Evolutionary conservation across 2,888 invertebrate genomes (phyloP).

Genomic region (Bombyx huttoni): DNA sequence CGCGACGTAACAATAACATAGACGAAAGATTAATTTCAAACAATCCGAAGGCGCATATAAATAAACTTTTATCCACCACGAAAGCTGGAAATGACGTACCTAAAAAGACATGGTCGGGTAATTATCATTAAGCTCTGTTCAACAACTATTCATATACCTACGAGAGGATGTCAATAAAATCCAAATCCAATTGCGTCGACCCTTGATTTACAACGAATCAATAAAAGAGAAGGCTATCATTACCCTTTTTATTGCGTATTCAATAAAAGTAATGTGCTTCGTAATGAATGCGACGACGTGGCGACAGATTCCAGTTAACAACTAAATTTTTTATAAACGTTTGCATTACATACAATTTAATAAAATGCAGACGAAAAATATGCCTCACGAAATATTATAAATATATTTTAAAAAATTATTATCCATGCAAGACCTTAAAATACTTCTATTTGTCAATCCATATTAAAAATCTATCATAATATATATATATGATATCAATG

Average conservation of each 20-base stretch:
- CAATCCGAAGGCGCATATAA: conserved; percentile 8
- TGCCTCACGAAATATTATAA: too few species aligned
- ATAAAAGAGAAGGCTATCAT: conserved; percentile 66
- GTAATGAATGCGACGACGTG: conserved; percentile 38
- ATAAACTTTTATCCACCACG: neutral
- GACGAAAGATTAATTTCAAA: conserved; percentile 34
- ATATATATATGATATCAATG: too few species aligned
- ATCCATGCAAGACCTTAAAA: too few species aligned
- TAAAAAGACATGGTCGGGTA: conserved; percentile 17
- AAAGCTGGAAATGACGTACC: conserved; percentile 11
- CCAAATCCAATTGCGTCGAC: conserved; percentile 63
- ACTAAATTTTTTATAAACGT: neutral
- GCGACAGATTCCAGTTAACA: conserved; percentile 19
- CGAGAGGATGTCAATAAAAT: conserved; percentile 59
- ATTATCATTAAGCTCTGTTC: conserved; percentile 47
- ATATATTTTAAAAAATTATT: too few species aligned
- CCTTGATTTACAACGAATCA: conserved; percentile 68
- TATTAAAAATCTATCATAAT: too few species aligned
- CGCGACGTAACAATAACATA: conserved; percentile 26
- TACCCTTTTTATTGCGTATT: conserved; percentile 60
- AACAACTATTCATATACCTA: conserved; percentile 46
- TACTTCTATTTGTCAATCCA: too few species aligned
- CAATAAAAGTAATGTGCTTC: conserved; percentile 64
- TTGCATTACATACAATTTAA: neutral
- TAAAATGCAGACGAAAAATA: neutral